A percentile compares a stretch with the other conserved stretches of the same genome.
Evolutionary conservation across 2,113 vertebrate species (phyloP).

Genomic region (Dasyurus viverrinus): DNA sequence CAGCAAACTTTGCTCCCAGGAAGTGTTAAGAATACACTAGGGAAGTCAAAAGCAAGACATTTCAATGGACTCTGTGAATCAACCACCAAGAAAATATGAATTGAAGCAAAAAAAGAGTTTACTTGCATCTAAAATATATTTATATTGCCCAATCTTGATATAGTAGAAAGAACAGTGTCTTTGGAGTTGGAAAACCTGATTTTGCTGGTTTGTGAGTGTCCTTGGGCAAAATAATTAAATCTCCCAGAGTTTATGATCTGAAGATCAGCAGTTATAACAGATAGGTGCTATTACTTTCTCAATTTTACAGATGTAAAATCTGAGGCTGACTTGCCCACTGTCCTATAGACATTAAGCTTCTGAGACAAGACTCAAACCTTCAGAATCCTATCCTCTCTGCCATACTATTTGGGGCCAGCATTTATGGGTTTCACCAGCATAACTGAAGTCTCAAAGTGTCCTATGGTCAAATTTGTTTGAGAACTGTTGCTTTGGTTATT

Average conservation of each 20-base stretch:
- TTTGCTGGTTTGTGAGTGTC: neutral
- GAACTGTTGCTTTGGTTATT: neutral
- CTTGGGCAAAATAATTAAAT: constrained; percentile 23
- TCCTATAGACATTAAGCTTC: neutral
- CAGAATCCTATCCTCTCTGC: neutral
- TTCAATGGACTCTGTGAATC: constrained; percentile 55
- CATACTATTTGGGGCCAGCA: neutral
- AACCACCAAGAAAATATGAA: constrained; percentile 56
- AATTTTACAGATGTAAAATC: neutral
- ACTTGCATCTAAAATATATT: constrained; percentile 46
- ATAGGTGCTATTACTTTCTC: neutral
- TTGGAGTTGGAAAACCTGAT: neutral
- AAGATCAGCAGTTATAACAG: neutral
- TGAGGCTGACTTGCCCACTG: neutral
- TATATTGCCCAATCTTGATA: constrained; percentile 56
- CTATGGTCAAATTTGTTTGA: neutral
- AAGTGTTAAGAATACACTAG: neutral
- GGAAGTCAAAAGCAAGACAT: constrained; percentile 25
- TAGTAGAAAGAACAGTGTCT: neutral
- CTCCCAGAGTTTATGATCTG: neutral
- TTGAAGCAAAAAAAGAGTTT: constrained; percentile 32
- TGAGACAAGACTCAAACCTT: neutral
- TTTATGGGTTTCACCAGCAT: neutral
- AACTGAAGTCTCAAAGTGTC: neutral
- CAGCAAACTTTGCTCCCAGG: neutral